Evolutionary conservation across 2,797 vertebrate genomes (phyloP), one percentile per base, ranked within the genome.

Genomic region (Cetoscarus ocellatus): DNA sequence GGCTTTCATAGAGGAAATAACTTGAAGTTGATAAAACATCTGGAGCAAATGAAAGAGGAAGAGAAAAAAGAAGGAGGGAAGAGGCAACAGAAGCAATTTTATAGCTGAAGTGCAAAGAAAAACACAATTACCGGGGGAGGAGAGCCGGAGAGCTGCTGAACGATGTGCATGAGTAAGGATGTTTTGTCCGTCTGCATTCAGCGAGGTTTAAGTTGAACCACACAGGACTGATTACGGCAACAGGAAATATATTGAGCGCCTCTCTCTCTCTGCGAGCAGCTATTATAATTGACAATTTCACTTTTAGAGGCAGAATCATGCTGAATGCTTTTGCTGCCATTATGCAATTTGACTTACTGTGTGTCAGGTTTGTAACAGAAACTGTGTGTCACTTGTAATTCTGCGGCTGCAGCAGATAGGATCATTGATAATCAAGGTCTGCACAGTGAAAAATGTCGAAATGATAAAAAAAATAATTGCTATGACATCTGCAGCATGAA

Each of bases 1-100:
- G 36, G 58, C 62, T 75, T 74, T 75, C 44, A 55, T 11, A 27
- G 61, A 39, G 69, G 60, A 84, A 85, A 86, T 68, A 53, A 67
- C 71, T 57, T 67, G 70, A 81, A 70, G 48, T 82, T 86, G 83
- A 87, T 87, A 77, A 86, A 88, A 91, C 84, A 90, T 88, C 74
- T 86, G 79, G 77, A 79, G 67, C 44, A 66, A 78, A 85, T 77
- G 61, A 75, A 80, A 71, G 75, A 35, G 51, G 50, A 68, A 54
- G 45, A 18, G 10, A 18, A 10, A 14, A 48, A 8, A 15, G n/a
- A 51, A 64, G 42, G 69, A 68, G 52, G 61, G 45, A 60, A 63
- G 69, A 80, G 67, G 71, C 71, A 80, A 69, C 62, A 79, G 81
- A 83, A 80, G 80, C 81, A 84, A 84, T 90, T 88, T 83, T 76